Evolutionary conservation across 2,113 vertebrate genomes (phyloP).

Genomic region (Dipodomys ordii): DNA sequence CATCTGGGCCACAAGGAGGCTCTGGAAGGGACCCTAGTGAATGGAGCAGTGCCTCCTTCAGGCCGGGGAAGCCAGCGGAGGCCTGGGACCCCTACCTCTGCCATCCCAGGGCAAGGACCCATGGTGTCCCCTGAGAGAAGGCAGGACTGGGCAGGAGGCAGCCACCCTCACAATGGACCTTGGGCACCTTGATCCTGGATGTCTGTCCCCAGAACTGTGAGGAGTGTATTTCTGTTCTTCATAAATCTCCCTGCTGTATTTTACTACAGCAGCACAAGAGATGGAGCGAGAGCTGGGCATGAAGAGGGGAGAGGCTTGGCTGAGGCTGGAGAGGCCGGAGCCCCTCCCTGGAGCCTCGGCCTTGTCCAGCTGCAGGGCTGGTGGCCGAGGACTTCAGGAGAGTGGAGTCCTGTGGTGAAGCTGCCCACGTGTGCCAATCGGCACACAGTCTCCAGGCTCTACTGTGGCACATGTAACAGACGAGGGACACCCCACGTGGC

Average conservation of each 20-base stretch:
- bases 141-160: too few species aligned
- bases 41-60: not conserved
- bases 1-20: not conserved
- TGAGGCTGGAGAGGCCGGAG: not conserved
- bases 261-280: not conserved
- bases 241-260: not conserved
- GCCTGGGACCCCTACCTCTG: not conserved
- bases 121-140: too few species aligned
- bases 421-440: not conserved
- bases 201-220: not conserved
- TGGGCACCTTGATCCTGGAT: too few species aligned
- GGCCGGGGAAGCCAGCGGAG: not conserved
- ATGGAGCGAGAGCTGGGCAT: not conserved
- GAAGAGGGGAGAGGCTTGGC: accelerated
- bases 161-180: not conserved
- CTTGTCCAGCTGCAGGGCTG: accelerated
- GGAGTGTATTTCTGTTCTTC: not conserved
- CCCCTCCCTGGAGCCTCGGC: too few species aligned
- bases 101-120: too few species aligned
- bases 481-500: too few species aligned
- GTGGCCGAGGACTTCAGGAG: not conserved
- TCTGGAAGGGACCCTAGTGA: not conserved
- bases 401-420: not conserved
- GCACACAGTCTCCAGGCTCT: not conserved
- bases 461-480: not conserved